A percentile compares a stretch with the other conserved stretches of the same genome.
phyloP scores from a whole-genome alignment of 2,797 vertebrate species.

The Gorsachius magnificus region DNA sequence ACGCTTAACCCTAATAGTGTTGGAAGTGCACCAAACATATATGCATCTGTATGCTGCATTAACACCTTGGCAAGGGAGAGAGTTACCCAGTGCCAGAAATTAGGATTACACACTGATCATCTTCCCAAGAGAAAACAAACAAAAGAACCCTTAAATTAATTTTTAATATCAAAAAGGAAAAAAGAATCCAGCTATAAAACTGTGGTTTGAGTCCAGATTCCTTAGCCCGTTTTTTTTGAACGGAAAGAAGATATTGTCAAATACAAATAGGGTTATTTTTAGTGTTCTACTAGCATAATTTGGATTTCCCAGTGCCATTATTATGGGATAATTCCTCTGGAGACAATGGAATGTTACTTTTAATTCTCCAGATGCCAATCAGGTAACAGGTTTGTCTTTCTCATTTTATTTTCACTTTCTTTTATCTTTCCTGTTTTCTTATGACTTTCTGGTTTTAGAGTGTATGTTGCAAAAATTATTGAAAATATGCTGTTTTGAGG shows the following conservation, averaged over 20 bases:
- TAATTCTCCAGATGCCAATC: neutral
- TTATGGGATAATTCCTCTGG: neutral
- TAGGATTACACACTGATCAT: neutral
- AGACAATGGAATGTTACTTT: neutral
- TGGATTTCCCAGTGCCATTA: neutral
- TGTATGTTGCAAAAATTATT: neutral
- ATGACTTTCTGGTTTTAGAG: neutral
- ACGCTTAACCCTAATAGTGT: neutral
- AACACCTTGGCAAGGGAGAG: neutral
- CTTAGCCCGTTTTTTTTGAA: neutral
- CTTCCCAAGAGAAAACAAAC: neutral
- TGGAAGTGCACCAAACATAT: neutral
- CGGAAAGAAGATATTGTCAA: neutral
- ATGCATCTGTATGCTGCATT: neutral
- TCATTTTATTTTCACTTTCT: neutral
- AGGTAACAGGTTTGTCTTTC: neutral
- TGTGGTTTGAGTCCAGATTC: neutral
- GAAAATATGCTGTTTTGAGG: neutral
- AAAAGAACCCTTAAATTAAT: neutral
- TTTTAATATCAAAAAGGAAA: neutral
- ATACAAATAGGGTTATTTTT: neutral
- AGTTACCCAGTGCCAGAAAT: neutral
- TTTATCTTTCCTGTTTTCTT: neutral
- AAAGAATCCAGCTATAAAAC: neutral
- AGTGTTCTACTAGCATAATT: neutral